A percentile compares a stretch with the other conserved stretches of the same genome.
Conservation (phyloP, 2,797 vertebrate species). For the Cossypha heuglini region DNA sequence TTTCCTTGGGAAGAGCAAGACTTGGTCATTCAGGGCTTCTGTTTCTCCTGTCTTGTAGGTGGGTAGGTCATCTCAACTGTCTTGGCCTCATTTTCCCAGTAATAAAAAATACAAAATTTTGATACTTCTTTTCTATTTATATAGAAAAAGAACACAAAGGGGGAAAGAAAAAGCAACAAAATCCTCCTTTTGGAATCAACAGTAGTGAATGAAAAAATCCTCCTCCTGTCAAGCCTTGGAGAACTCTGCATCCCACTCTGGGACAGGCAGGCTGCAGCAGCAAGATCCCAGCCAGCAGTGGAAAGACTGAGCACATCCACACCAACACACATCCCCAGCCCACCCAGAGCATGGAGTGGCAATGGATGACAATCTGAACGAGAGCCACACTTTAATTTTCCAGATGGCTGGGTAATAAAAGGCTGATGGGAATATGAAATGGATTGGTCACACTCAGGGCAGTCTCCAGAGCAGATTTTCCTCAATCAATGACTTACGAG, state of each 20-base stretch:
- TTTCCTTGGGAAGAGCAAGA: neutral
- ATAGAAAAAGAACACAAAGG: neutral
- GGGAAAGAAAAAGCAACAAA: fast-evolving
- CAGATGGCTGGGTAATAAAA: constrained; percentile 61
- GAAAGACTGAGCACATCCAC: neutral
- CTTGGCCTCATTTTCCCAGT: neutral
- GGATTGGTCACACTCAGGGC: constrained; percentile 38
- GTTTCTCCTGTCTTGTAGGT: neutral
- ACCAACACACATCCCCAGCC: neutral
- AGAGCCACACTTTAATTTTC: constrained; percentile 67
- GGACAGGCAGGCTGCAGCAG: neutral
- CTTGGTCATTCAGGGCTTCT: neutral
- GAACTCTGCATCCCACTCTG: neutral
- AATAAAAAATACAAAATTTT: neutral
- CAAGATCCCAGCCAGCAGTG: neutral
- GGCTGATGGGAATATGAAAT: constrained; percentile 45
- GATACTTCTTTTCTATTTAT: neutral
- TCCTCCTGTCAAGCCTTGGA: fast-evolving
- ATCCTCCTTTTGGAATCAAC: neutral
- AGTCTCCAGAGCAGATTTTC: neutral
- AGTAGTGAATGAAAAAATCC: neutral
- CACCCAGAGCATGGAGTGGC: neutral
- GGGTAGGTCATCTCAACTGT: neutral
- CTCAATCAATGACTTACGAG: constrained; percentile 83
- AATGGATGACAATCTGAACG: constrained; percentile 30